Evolutionary conservation across 2,113 vertebrate genomes (phyloP), one percentile per base, ranked within the genome.

Genomic region (Lepisosteus osseus): DNA sequence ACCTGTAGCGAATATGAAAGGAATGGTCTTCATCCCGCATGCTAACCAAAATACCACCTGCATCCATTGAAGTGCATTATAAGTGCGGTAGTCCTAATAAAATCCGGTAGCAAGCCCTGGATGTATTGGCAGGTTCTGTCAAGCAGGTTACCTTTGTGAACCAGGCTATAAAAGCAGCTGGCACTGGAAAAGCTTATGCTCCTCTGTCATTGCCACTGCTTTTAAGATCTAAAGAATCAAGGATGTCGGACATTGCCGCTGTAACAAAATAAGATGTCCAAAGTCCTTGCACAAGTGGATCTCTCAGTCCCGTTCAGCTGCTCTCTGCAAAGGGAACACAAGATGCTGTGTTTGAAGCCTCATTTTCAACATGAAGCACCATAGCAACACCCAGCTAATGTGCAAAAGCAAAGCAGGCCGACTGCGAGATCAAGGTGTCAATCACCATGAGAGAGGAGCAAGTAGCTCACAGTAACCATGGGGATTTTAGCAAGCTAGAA

Each of bases 1-100:
- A 99, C 97, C 97, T 99, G 97, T 99, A 99, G 75, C 94, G 90
- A 80, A 99, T 92, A 81, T 97, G 94, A 89, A 94, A 91, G 78
- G 94, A 93, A 76, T 86, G 91, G 82, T 95, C 94, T 80, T 96
- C 86, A 74, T 78, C 90, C 79, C 72, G 89, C 90, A 92, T 93
- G 87, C 90, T 95, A 92, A 95, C 78, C 87, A 92, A 77, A 87
- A 88, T 84, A 83, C 85, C 87, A 80, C 84, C 86, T 77, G 89
- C 86, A 87, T 95, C 96, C 96, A 98, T 95, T 67, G 85, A 90
- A 80, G 86, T 88, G 90, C 94, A 97, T 94, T 93, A 93, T 90
- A 93, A 92, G 86, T 76, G 85, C 84, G 82, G 85, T 76, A 84
- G 86, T 86, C 86, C 78, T 74, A 84, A 81, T 78, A 73, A 70